phyloP scores from a whole-genome alignment of 2,888 invertebrate genomes.

The Hedychridium roseum region DNA sequence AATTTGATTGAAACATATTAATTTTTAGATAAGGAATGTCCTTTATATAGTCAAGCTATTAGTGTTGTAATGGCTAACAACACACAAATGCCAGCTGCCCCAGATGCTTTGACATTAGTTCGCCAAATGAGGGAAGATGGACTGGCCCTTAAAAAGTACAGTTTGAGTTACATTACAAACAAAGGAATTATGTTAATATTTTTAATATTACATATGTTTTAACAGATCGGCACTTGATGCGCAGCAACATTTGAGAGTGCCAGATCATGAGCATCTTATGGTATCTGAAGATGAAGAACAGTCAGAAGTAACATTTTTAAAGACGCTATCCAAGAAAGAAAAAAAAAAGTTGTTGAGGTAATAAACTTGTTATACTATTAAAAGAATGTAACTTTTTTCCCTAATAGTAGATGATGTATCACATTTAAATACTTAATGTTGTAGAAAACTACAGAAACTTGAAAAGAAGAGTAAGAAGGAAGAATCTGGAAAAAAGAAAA shows the following conservation, averaged over 20 bases:
- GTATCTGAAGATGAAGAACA: conserved; percentile 65
- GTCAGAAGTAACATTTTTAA: conserved; percentile 82
- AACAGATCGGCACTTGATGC: conserved; percentile 55
- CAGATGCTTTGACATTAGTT: conserved; percentile 78
- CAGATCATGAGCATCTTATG: conserved; percentile 65
- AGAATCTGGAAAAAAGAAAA: conserved; percentile 41
- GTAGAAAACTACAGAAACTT: conserved; percentile 74
- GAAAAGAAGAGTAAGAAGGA: conserved; percentile 67
- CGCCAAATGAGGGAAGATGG: conserved; percentile 94
- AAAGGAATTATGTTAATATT: neutral
- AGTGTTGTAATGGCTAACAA: conserved; percentile 76
- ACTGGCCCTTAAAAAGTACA: conserved; percentile 82
- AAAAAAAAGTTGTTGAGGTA: conserved; percentile 91
- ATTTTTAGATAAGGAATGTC: conserved; percentile 88
- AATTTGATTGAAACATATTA: no score
- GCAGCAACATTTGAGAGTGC: conserved; percentile 71
- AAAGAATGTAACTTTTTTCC: neutral
- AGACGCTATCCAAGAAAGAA: conserved; percentile 85
- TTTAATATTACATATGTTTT: conserved; percentile 12
- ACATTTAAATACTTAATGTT: conserved; percentile 38
- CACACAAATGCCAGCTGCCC: conserved; percentile 69
- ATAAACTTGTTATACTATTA: neutral
- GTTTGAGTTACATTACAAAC: conserved; percentile 34
- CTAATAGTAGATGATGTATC: conserved; percentile 8
- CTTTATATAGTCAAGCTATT: conserved; percentile 87